Base-by-base conservation (phyloP, 2,888 invertebrate species). In the Sinelater perroti region DNA sequence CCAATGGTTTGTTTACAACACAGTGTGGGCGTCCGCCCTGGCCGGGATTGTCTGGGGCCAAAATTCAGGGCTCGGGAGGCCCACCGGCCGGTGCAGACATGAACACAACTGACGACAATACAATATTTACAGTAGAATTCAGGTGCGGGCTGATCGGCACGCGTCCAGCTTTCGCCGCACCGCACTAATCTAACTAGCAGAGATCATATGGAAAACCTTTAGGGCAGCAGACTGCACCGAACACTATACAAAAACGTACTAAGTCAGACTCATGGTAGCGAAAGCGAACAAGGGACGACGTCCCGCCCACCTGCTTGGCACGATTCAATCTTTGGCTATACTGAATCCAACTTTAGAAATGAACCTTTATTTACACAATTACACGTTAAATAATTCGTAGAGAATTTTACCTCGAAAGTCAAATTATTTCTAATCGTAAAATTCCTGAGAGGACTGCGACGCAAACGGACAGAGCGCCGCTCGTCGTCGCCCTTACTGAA, bases 121-220 rank as follows among this genome's bases (percentile, higher is more conserved):
- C 58, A 21, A 54, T 61, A 62, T 64, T 47, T 65, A 64, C 60
- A 65, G 50, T 38, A 45, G 70, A 65, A 61, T 67, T 74, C 72
- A 72, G 75, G 75, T 75, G 75, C 75, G 72, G 72, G 71, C 72
- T 74, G 73, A 71, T 69, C 71, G 72, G 70, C 70, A 71, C 72
- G 70, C 70, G 69, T 73, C 71, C 74, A 75, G 73, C 59, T 68
- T 67, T 72, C 71, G 71, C 72, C 73, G 74, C 75, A 75, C 74
- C 73, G 69, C 70, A 70, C 73, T 73, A 74, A 72, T 76, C 77
- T 76, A 77, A 75, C 75, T 78, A 77, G 55, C 74, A 70, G 78
- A 78, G 78, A 78, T 78, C 78, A 78, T 78, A 75, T 76, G 77
- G 75, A 78, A 78, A 78, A 75, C 74, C 72, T 75, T 61, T 67